Evolutionary conservation across 2,888 invertebrate genomes (phyloP), one percentile per base, ranked within the genome.

Genomic region (Slavum lentiscoides): DNA sequence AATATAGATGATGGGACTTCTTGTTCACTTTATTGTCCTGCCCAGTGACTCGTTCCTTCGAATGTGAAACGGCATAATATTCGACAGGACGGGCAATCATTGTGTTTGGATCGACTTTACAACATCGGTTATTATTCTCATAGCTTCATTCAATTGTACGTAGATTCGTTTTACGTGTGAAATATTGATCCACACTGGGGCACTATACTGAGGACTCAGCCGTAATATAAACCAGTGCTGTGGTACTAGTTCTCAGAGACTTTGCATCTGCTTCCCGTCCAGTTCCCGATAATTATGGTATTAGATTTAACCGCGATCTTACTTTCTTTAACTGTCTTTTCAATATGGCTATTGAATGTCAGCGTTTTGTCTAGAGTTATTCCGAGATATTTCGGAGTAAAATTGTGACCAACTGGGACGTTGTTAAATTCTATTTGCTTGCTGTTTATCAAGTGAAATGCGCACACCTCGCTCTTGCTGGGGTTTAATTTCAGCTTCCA

Each of bases 361-460:
- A 58, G 17, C 7, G 2, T 58, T 19, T 19, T 58, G 58, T 58
- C n/a, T 58, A 58, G 2, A 58, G 58, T 19, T 58, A 58, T 58
- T 19, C 19, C 17, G 58, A 58, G n/a, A 43, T 61, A 61, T 67
- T 67, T 67, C 19, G 67, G 67, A 67, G 43, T 66, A 11, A 66
- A 66, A 43, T 66, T 66, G 39, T 66, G 39, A 30, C 37, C 49
- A 39, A 43, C 39, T 67, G 21, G 67, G 19, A 67, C 67, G 37
- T 67, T 6, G 37, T 67, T 8, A 21, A 67, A 49, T 67, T 7
- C n/a, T 43, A 21, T 43, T 67, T 49, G 37, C 43, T 3, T 39
- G 67, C 67, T 67, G 67, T 67, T 67, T 67, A 21, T 67, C 37
- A 67, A 21, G 17, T 64, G 37, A 64, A 64, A 64, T 64, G 37